These are phyloP conservation scores for Drosophila ustulata DNA, from an alignment of 2,888 invertebrate genomes.

Conservation along the genomic window DNA sequence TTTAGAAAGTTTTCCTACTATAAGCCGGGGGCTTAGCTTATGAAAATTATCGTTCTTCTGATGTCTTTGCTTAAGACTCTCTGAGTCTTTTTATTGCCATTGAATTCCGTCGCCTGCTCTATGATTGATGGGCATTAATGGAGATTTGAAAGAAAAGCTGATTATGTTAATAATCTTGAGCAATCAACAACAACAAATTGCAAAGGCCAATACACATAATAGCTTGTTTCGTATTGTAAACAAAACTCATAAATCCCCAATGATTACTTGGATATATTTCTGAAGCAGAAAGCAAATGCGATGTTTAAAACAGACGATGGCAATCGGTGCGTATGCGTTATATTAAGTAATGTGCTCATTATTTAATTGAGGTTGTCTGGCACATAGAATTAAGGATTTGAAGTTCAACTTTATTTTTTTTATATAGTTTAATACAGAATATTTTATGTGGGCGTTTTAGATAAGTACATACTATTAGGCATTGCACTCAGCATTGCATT, in stretches of 20 bases:
- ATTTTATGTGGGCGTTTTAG: too few species aligned
- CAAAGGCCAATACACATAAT: slow-evolving; percentile 8
- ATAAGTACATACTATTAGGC: too few species aligned
- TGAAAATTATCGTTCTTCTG: slow-evolving; percentile 26
- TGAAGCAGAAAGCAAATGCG: neutral
- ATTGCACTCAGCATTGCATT: too few species aligned
- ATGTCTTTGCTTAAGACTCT: slow-evolving; percentile 20
- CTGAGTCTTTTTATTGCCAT: slow-evolving; percentile 31
- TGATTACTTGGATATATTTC: slow-evolving; percentile 8
- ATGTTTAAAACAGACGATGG: too few species aligned
- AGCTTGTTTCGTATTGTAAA: slow-evolving; percentile 14
- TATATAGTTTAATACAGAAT: too few species aligned
- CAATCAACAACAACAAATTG: slow-evolving; percentile 13
- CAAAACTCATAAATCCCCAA: slow-evolving; percentile 14
- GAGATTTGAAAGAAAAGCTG: slow-evolving; percentile 39
- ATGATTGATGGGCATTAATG: slow-evolving; percentile 57
- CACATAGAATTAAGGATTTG: too few species aligned
- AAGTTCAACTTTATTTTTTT: too few species aligned
- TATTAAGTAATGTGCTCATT: neutral
- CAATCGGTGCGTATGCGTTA: slow-evolving; percentile 3
- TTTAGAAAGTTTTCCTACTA: slow-evolving; percentile 6
- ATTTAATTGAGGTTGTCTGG: too few species aligned
- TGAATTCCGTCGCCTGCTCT: slow-evolving; percentile 13
- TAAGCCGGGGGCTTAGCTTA: slow-evolving; percentile 32
- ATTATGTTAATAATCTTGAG: slow-evolving; percentile 39